phyloP scores from a whole-genome alignment of 2,888 invertebrate species.

The Arrhopalites spinosus region DNA sequence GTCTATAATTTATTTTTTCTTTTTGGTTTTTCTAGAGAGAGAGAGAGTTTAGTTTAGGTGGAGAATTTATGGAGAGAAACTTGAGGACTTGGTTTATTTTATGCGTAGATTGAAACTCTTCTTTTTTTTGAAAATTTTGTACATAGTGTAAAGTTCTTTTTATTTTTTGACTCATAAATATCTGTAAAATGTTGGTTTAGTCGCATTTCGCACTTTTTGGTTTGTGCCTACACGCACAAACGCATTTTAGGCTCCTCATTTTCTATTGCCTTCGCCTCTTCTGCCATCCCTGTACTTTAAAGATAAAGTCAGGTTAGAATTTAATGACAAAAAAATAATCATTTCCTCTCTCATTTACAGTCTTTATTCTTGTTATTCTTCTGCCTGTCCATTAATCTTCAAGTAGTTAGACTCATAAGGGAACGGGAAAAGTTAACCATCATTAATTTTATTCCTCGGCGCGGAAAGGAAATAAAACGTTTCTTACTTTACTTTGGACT shows the following conservation, averaged over 20 bases:
- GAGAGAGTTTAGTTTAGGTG: not conserved
- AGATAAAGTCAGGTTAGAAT: conserved; percentile 10
- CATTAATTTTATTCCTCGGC: no score
- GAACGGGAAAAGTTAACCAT: not conserved
- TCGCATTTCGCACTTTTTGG: not conserved
- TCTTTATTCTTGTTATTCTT: not conserved
- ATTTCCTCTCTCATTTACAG: conserved; percentile 1
- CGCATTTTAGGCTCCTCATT: not conserved
- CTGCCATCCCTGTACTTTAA: no score
- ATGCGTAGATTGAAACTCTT: not conserved
- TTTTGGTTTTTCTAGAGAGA: no score
- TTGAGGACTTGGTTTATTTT: not conserved
- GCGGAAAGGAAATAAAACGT: no score
- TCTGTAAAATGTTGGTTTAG: not conserved
- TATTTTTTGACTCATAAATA: no score
- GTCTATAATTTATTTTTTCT: no score
- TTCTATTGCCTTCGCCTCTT: no score
- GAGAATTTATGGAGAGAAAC: not conserved
- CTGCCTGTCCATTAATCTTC: not conserved
- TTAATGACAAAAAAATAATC: not conserved
- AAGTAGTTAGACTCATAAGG: not conserved
- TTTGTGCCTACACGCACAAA: not conserved
- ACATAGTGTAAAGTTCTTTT: no score
- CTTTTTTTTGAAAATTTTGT: not conserved
- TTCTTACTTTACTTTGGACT: not conserved